Base-by-base conservation (phyloP, 1,140 invertebrate genomes). In the Calliphora vicina region DNA sequence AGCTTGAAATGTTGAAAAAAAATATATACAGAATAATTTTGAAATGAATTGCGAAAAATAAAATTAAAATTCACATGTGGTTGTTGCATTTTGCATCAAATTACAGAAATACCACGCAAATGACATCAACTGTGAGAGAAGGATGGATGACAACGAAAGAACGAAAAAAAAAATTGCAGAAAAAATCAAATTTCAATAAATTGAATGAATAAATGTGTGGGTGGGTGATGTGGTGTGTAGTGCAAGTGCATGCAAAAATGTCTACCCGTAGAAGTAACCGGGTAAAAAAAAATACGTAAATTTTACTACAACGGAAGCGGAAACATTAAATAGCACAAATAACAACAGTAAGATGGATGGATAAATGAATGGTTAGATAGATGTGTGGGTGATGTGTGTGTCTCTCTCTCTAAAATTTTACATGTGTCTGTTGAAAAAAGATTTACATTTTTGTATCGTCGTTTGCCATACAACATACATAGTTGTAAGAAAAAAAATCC, bases 241-340 rank as follows among this genome's bases (percentile, higher is more conserved):
- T 13, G 15, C 9, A 20, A 8, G 61, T 67, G n/a, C 20, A 67
- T 67, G 61, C 5, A 57, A 67, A 23, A 67, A 67, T 67, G 61
- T 67, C 13, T 29, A 29, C 25, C 13, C 15, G 13, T 26, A n/a
- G 23, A 35, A 17, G 25, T 27, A 8, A 23, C 71, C n/a, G n/a
- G 25, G 23, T 23, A 61, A 61, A 61, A 61, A 61, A 50, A 6
- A 50, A 50, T 15, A 6, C n/a, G 57, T 23, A 61, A 61, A 61
- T 20, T 50, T 17, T 27, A 29, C 73, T 29, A 35, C 26, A 43
- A 2, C 73, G 73, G 73, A 76, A 76, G 26, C 73, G 73, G 73
- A 76, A 76, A 76, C 73, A 76, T 76, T 43, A 76, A 76, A 76
- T 76, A 43, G 35, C 73, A 76, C 73, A 43, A 76, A 29, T n/a